Evolutionary conservation across 2,888 invertebrate genomes (phyloP), one percentile per base, ranked within the genome.

Genomic region (Ferrisia virgata): DNA sequence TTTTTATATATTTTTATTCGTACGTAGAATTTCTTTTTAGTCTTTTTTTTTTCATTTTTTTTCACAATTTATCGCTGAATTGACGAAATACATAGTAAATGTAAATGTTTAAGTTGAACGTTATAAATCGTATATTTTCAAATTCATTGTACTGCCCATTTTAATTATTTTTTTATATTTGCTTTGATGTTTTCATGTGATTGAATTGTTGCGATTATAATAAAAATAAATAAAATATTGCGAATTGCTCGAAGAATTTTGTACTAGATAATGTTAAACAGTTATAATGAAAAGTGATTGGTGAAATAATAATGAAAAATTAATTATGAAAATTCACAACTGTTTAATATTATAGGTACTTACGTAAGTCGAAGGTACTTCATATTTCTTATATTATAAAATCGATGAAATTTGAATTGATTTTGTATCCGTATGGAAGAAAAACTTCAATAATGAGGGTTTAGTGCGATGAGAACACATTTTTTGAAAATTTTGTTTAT

Each of bases 1-100:
- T 76, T 76, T 76, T 76, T 76, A 18, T 76, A 76, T 76, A 76
- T 76, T 76, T 76, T 76, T 76, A 76, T 76, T 76, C 72, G 72
- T 76, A 33, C 36, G 18, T 76, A 76, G 72, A 18, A 15, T 36
- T 36, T 36, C 72, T 76, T 76, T 76, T 33, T 76, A 76, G 72
- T 25, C 33, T 36, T 72, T 72, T 72, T 9, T 72, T 76, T 53
- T n/a, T n/a, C n/a, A n/a, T 5, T 4, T n/a, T 76, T 36, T 76
- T 76, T 76, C 36, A 76, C 64, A 64, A 64, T 64, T 64, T 64
- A 76, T 76, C 18, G 72, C 72, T 76, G 72, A 76, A 8, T 22
- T 76, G 36, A 76, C 72, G 72, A 18, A 76, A 33, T n/a, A n/a
- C n/a, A n/a, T 76, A 76, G 72, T 36, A n/a, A 76, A 76, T 76